Conservation (phyloP, 2,888 invertebrate species). For the Ephialtes manifestator region DNA sequence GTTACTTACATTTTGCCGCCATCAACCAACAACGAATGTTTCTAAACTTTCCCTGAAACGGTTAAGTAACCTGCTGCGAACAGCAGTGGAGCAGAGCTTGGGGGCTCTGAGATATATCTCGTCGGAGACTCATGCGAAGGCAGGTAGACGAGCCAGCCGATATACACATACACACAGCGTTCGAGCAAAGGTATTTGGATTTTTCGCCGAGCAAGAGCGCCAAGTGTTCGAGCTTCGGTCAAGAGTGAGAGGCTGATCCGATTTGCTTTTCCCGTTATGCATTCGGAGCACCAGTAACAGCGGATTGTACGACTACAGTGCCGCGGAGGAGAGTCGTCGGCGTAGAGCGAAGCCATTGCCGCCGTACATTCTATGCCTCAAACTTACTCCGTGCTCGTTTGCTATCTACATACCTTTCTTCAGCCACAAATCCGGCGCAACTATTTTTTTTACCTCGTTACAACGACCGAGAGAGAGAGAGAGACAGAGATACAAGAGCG, state of each 20-base stretch:
- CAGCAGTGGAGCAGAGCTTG: constrained; percentile 21
- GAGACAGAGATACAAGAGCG: too few species aligned
- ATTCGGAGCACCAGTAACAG: constrained; percentile 36
- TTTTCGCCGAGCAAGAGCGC: constrained; percentile 73
- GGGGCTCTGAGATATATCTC: constrained; percentile 18
- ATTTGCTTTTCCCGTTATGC: constrained; percentile 83
- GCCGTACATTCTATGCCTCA: constrained; percentile 30
- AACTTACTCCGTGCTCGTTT: constrained; percentile 16
- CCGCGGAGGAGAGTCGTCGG: not conserved
- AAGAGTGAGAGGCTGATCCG: constrained; percentile 83
- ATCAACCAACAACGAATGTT: constrained; percentile 65
- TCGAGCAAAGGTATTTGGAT: constrained; percentile 75
- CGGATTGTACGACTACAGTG: not conserved
- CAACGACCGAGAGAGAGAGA: not conserved
- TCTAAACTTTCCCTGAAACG: constrained; percentile 79
- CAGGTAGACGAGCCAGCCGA: constrained; percentile 14
- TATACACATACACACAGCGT: constrained; percentile 27
- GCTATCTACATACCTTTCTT: constrained; percentile 2
- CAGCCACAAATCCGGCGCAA: not conserved
- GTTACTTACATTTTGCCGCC: constrained; percentile 56
- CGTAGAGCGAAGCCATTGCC: constrained; percentile 21
- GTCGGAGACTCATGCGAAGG: constrained; percentile 10
- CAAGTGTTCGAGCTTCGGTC: constrained; percentile 63
- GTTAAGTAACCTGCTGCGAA: constrained; percentile 72
- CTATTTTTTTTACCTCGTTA: constrained; percentile 1